Evolutionary conservation across 2,888 invertebrate species (phyloP).

Genomic region (Oligia latruncula): DNA sequence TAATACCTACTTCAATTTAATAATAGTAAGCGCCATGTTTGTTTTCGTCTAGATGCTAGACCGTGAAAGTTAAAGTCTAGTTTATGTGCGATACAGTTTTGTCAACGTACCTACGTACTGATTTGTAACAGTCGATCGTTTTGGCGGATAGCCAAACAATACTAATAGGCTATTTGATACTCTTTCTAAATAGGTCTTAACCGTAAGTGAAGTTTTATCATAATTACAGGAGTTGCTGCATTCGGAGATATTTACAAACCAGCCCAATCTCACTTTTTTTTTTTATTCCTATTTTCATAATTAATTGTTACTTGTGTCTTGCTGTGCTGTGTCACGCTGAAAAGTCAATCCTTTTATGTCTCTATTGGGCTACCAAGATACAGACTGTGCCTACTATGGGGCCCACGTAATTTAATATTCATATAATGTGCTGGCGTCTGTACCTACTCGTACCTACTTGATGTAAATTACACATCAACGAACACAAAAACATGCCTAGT

Average conservation of each 20-base stretch:
- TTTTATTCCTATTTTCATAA: too few relatives aligned
- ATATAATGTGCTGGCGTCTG: too few relatives aligned
- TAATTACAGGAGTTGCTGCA: background rate
- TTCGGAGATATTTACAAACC: too few relatives aligned
- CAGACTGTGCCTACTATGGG: too few relatives aligned
- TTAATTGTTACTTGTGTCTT: too few relatives aligned
- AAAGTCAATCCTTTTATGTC: too few relatives aligned
- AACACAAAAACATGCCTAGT: background rate
- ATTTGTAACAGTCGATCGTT: slow-evolving; percentile 59
- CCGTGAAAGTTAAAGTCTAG: slow-evolving; percentile 27
- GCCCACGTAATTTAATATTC: too few relatives aligned
- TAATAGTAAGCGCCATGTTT: slow-evolving; percentile 23
- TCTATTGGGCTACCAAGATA: too few relatives aligned
- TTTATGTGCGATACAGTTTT: slow-evolving; percentile 53
- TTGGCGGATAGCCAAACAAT: slow-evolving; percentile 65
- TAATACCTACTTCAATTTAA: slow-evolving; percentile 3
- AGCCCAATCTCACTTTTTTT: background rate
- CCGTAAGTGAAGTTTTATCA: background rate
- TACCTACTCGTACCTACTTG: too few relatives aligned
- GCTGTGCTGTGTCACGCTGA: too few relatives aligned
- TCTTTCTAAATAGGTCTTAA: background rate
- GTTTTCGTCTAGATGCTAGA: slow-evolving; percentile 28
- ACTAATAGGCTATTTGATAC: slow-evolving; percentile 38
- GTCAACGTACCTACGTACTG: slow-evolving; percentile 41
- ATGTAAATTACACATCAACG: slow-evolving; percentile 18